Conservation (phyloP, 2,888 invertebrate genomes). For the Drosophila cognata region DNA sequence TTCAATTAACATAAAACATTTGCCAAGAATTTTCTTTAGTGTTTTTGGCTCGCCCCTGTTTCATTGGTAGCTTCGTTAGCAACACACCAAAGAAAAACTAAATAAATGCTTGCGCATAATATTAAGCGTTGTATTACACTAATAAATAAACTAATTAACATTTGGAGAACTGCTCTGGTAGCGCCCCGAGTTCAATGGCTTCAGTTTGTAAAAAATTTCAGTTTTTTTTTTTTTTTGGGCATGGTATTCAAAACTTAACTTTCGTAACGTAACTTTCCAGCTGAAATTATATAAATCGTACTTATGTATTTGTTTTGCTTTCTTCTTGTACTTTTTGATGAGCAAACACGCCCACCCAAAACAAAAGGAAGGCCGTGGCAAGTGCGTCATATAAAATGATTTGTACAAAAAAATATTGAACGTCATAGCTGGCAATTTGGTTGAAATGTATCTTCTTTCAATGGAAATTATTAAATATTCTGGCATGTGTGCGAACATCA, state of each 20-base stretch:
- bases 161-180: slow-evolving; percentile 1
- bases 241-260: not conserved
- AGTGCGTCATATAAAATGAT: slow-evolving; percentile 46
- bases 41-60: slow-evolving; percentile 36
- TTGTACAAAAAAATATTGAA: slow-evolving; percentile 45
- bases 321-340: not conserved
- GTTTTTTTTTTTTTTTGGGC: not conserved
- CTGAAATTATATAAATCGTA: slow-evolving; percentile 11
- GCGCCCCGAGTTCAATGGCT: slow-evolving; percentile 21
- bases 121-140: slow-evolving; percentile 28
- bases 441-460: slow-evolving; percentile 38
- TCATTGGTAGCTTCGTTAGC: slow-evolving; percentile 32
- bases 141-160: slow-evolving; percentile 28
- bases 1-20: slow-evolving; percentile 78
- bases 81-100: slow-evolving; percentile 7
- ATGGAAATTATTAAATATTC: slow-evolving; percentile 66
- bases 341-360: not conserved
- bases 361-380: slow-evolving; percentile 16
- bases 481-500: slow-evolving; percentile 48
- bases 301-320: not conserved
- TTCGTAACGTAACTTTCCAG: not conserved
- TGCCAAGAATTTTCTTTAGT: slow-evolving; percentile 70
- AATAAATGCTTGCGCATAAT: slow-evolving; percentile 14
- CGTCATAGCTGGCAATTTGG: slow-evolving; percentile 60
- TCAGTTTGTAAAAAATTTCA: not conserved